These are phyloP conservation scores for Botrylloides violaceus DNA, from an alignment of 23 tunicate genomes.

Conservation along the genomic window DNA sequence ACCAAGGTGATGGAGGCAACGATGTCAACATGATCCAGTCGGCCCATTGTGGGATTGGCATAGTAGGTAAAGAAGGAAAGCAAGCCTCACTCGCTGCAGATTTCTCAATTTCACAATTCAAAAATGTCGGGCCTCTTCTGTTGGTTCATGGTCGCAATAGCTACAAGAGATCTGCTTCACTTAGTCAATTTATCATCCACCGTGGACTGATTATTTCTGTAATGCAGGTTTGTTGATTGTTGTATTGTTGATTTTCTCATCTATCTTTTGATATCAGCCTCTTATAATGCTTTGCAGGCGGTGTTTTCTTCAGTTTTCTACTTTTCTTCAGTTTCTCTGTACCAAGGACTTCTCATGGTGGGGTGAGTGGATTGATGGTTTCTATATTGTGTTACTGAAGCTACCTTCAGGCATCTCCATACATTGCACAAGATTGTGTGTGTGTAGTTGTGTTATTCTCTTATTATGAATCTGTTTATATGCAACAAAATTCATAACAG, in stretches of 20 bases:
- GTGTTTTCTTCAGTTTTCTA: slow-evolving; percentile 90
- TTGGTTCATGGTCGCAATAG: slow-evolving; percentile 89
- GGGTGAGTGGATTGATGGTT: slow-evolving; percentile 48
- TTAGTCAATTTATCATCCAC: slow-evolving; percentile 92
- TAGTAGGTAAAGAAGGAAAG: slow-evolving; percentile 90
- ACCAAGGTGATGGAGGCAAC: slow-evolving; percentile 97
- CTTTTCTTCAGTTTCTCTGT: slow-evolving; percentile 82
- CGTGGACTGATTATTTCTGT: slow-evolving; percentile 86
- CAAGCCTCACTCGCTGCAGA: slow-evolving; percentile 96
- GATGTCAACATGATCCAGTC: slow-evolving; percentile 98
- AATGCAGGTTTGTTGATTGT: slow-evolving; percentile 56
- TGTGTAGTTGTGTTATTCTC: no score
- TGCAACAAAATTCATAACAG: no score
- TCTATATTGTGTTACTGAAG: neutral
- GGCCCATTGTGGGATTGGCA: slow-evolving; percentile 90
- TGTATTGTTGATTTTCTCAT: no score
- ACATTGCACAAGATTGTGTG: no score
- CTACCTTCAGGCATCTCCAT: neutral
- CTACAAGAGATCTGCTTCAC: slow-evolving; percentile 90
- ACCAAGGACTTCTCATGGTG: slow-evolving; percentile 89
- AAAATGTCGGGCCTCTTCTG: slow-evolving; percentile 55
- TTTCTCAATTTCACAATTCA: slow-evolving; percentile 83
- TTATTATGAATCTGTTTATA: no score
- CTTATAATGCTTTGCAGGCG: slow-evolving; percentile 55
- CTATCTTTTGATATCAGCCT: no score